Base-by-base conservation (phyloP, 1,140 invertebrate genomes). In the Scaptomyza montana region DNA sequence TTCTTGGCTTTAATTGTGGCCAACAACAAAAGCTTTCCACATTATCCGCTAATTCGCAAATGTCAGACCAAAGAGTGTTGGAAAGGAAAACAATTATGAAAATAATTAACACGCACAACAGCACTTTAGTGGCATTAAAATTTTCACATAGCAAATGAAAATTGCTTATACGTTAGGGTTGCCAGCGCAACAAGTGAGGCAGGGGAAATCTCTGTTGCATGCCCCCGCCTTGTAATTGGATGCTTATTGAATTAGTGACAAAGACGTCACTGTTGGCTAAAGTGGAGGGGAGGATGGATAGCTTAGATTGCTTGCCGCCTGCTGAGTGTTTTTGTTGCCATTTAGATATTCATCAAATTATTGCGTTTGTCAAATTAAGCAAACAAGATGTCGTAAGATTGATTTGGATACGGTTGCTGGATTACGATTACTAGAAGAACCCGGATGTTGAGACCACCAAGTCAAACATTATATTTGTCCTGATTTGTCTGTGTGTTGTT, bases 261-360 rank as follows among this genome's bases (percentile, higher is more conserved):
- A 84, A 84, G 79, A 67, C 71, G 50, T 53, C 25, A 50, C 21
- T 45, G 7, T 36, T 8, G 8, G 33, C 8, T n/a, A n/a, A n/a
- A n/a, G n/a, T n/a, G 28, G 50, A 16, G 12, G 19, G 25, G 30
- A 33, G 63, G 39, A 39, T 25, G 59, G 55, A 60, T 25, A 25
- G 13, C 30, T 30, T 41, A 7, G 33, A 43, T 28, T 45, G 49
- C 47, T 43, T 28, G 36, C 51, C 16, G 28, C 79, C 77, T 64
- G 76, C 84, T 64, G 84, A 30, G 65, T 68, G 67, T 47, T 63
- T 47, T 63, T 55, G 64, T 78, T 77, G 78, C 68, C 82, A 87
- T 87, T 87, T 87, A 82, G 77, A 89, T 89, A 77, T 84, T 84
- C 77, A 89, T 89, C 84, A 89, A 89, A 89, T 89, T 89, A 89